phyloP scores from a whole-genome alignment of 2,888 invertebrate genomes.

The Adelphocoris suturalis region DNA sequence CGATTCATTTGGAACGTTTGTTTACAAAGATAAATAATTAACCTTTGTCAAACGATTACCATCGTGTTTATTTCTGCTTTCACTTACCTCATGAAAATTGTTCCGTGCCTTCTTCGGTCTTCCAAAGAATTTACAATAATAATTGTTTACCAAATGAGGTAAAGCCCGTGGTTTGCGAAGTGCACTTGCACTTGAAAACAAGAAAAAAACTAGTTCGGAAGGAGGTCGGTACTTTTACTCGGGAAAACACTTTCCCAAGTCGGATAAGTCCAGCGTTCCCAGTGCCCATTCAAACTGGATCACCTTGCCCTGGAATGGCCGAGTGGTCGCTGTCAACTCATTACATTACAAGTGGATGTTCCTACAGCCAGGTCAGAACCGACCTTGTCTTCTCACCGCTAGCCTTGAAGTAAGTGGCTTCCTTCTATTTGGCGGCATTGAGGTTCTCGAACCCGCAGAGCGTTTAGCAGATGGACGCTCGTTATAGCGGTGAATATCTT shows the following conservation, averaged over 20 bases:
- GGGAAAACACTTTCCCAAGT: constrained; percentile 10
- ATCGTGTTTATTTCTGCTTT: no score
- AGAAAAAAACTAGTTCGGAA: background rate
- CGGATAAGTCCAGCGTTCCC: background rate
- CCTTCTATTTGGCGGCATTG: constrained; percentile 18
- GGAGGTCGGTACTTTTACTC: background rate
- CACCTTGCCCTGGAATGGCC: constrained; percentile 10
- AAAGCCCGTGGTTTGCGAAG: background rate
- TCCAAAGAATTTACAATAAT: no score
- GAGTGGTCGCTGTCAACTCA: background rate
- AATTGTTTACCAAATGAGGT: background rate
- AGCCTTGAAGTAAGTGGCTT: constrained; percentile 26
- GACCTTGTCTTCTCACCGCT: constrained; percentile 22
- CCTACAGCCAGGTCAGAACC: background rate
- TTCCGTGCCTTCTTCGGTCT: no score
- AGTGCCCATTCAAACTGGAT: background rate
- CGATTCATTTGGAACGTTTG: no score
- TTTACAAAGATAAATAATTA: no score
- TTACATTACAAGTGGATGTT: background rate
- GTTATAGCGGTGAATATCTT: background rate
- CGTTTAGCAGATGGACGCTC: background rate
- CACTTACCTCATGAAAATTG: no score
- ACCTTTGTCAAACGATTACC: no score
- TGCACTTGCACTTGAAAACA: background rate
- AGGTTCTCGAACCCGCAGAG: constrained; percentile 1